Evolutionary conservation across 2,113 vertebrate genomes (phyloP).

Genomic region (Ovis canadensis): DNA sequence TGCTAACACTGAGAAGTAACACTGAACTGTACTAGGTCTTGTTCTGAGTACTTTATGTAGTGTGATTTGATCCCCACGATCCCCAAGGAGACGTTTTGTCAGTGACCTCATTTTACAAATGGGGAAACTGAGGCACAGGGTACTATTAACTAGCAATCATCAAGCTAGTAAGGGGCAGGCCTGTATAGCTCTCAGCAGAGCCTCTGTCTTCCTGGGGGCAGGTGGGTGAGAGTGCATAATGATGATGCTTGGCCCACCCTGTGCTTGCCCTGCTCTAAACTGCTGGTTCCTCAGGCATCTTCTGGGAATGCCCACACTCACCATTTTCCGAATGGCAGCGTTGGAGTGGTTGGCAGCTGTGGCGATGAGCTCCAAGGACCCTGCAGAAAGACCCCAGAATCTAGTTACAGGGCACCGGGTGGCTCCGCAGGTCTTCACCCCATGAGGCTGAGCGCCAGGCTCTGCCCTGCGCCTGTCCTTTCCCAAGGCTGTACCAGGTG

Average conservation of each 20-base stretch:
- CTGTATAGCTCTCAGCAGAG: not conserved
- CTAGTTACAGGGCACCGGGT: not conserved
- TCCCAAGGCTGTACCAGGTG: not conserved
- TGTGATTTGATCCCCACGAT: no score
- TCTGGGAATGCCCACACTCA: constrained; percentile 70
- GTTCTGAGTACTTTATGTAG: not conserved
- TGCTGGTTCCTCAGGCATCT: not conserved
- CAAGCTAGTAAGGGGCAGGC: not conserved
- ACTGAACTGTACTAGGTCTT: not conserved
- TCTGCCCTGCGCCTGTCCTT: not conserved
- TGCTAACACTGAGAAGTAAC: not conserved
- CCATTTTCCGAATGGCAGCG: constrained; percentile 96
- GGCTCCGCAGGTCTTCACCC: accelerated
- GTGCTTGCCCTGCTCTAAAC: not conserved
- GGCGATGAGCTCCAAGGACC: constrained; percentile 96
- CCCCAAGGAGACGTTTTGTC: not conserved
- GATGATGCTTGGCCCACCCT: not conserved
- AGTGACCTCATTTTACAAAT: not conserved
- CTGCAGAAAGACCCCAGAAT: constrained; percentile 77
- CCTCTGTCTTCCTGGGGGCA: not conserved
- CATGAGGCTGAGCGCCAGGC: not conserved
- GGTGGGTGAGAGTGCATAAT: no score
- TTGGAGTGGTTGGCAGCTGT: constrained; percentile 98
- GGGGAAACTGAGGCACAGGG: not conserved
- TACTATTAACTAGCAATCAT: not conserved